Conservation (phyloP, 2,888 invertebrate species). For the Drosophila nr. medialis region DNA sequence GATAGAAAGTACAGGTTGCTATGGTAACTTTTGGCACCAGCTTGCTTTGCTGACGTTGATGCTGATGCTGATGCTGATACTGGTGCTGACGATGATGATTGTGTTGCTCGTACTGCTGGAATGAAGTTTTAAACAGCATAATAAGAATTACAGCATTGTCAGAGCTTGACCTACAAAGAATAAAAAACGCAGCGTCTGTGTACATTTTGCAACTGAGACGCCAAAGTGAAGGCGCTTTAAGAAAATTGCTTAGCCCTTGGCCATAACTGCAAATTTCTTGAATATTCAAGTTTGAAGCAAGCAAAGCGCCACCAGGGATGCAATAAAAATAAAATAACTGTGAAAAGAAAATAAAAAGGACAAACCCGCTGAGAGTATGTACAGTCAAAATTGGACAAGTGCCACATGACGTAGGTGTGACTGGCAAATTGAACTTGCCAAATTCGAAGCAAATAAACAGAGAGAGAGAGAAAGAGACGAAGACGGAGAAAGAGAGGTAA, state of each 20-base stretch:
- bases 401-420: conserved; percentile 61
- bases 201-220: conserved; percentile 50
- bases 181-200: conserved; percentile 12
- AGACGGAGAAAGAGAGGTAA: not conserved
- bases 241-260: conserved; percentile 19
- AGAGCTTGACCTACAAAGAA: conserved; percentile 68
- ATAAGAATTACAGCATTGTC: conserved; percentile 30
- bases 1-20: conserved; percentile 7
- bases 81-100: conserved; percentile 28
- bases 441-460: conserved; percentile 23
- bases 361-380: conserved; percentile 45
- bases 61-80: conserved; percentile 18
- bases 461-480: not conserved
- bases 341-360: conserved; percentile 28
- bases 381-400: conserved; percentile 48
- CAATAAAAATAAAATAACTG: conserved; percentile 26
- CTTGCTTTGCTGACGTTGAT: conserved; percentile 35
- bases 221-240: conserved; percentile 37
- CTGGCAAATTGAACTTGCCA: conserved; percentile 63
- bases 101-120: conserved; percentile 14
- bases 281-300: conserved; percentile 43
- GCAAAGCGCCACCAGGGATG: conserved; percentile 7
- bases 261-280: conserved; percentile 28
- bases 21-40: conserved; percentile 51
- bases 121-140: conserved; percentile 23